A percentile compares a stretch with the other conserved stretches of the same genome.
Evolutionary conservation across 2,797 vertebrate species (phyloP).

Genomic region (Emydoidea blandingii): DNA sequence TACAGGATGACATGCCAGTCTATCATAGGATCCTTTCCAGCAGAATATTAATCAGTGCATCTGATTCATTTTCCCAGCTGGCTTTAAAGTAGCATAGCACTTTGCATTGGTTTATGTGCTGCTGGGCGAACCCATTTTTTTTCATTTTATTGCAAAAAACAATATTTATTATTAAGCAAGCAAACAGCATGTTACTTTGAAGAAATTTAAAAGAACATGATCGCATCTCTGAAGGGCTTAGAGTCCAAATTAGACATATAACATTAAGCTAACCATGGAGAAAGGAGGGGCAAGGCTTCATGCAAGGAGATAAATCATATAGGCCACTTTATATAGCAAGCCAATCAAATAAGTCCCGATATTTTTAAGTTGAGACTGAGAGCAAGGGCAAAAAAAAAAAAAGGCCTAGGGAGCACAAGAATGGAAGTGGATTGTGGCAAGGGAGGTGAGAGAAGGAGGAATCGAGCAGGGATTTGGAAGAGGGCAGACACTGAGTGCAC

Average conservation of each 20-base stretch:
- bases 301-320: not conserved
- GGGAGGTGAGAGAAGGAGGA: not conserved
- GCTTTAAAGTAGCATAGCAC: constrained; percentile 20
- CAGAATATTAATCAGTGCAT: constrained; percentile 57
- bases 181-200: not conserved
- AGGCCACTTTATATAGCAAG: fast-evolving
- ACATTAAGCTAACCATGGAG: constrained; percentile 31
- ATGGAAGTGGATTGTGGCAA: not conserved
- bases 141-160: constrained; percentile 15
- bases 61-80: constrained; percentile 34
- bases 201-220: not conserved
- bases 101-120: constrained; percentile 3
- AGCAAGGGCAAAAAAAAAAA: fast-evolving
- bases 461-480: not conserved
- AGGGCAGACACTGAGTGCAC: not conserved
- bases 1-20: constrained; percentile 29
- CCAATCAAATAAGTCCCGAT: not conserved
- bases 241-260: not conserved
- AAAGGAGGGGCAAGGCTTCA: not conserved
- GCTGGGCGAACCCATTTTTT: not conserved
- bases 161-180: not conserved
- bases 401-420: not conserved
- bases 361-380: not conserved
- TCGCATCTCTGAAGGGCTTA: not conserved
- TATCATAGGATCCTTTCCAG: constrained; percentile 37